Evolutionary conservation across 2,797 vertebrate species (phyloP).

Genomic region (Crocidura indochinensis): DNA sequence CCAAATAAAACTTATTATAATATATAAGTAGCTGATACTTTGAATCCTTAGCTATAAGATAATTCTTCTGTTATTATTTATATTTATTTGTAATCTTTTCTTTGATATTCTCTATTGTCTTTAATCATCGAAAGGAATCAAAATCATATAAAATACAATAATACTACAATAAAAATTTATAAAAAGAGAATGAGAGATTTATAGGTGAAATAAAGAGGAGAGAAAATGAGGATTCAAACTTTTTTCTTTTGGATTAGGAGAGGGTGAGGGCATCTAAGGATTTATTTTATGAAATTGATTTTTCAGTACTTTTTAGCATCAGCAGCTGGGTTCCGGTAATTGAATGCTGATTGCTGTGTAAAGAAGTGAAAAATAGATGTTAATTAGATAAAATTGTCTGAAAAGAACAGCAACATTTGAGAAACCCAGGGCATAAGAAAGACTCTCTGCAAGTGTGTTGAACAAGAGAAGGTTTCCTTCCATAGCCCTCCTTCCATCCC

Average conservation of each 20-base stretch:
- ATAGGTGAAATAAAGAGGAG: neutral
- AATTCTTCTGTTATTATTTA: neutral
- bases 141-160: neutral
- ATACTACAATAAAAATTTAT: neutral
- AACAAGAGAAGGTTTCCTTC: neutral
- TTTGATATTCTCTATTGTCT: neutral
- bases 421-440: slow-evolving; percentile 57
- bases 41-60: neutral
- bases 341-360: slow-evolving; percentile 79
- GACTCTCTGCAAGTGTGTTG: slow-evolving; percentile 37
- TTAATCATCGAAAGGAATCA: neutral
- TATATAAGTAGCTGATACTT: neutral
- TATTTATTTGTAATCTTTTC: neutral
- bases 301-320: slow-evolving; percentile 73
- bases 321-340: slow-evolving; percentile 77
- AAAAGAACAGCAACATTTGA: slow-evolving; percentile 68
- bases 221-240: neutral
- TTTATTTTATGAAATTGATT: slow-evolving; percentile 74
- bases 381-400: slow-evolving; percentile 82
- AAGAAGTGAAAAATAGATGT: slow-evolving; percentile 76
- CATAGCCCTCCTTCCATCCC: no score
- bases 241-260: slow-evolving; percentile 55
- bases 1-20: neutral
- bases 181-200: neutral
- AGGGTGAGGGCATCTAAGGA: slow-evolving; percentile 70